Evolutionary conservation across 1,140 invertebrate species (phyloP).

Genomic region (Parapsyche elsis): DNA sequence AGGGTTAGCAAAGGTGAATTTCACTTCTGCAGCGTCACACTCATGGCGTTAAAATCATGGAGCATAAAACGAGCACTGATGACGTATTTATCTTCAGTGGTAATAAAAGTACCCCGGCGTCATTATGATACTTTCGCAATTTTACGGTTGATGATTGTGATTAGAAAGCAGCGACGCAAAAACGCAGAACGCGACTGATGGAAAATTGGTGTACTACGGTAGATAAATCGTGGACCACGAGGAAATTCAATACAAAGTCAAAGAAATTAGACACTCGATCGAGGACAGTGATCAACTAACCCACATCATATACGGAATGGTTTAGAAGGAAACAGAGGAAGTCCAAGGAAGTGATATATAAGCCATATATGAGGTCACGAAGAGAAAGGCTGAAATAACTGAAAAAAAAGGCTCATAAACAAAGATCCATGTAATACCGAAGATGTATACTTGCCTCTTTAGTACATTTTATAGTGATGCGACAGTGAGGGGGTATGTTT

Average conservation of each 20-base stretch:
- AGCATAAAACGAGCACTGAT: no score
- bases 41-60: no score
- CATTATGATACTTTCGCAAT: slow-evolving; percentile 31
- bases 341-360: no score
- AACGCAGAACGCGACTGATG: background rate
- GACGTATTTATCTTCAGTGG: no score
- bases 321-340: no score
- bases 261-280: no score
- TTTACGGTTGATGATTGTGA: slow-evolving; percentile 34
- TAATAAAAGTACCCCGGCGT: background rate
- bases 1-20: no score
- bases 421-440: no score
- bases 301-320: no score
- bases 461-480: slow-evolving; percentile 91
- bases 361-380: no score
- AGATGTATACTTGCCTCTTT: slow-evolving; percentile 76
- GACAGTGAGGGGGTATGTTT: slow-evolving; percentile 85
- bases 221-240: background rate
- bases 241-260: background rate
- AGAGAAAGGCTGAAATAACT: background rate
- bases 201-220: background rate
- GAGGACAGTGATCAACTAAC: no score
- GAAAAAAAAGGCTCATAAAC: background rate
- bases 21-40: no score
- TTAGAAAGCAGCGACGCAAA: slow-evolving; percentile 38